These are phyloP conservation scores for Actinia equina DNA, from an alignment of 64 coral and sea anemone genomes.

Conservation along the genomic window DNA sequence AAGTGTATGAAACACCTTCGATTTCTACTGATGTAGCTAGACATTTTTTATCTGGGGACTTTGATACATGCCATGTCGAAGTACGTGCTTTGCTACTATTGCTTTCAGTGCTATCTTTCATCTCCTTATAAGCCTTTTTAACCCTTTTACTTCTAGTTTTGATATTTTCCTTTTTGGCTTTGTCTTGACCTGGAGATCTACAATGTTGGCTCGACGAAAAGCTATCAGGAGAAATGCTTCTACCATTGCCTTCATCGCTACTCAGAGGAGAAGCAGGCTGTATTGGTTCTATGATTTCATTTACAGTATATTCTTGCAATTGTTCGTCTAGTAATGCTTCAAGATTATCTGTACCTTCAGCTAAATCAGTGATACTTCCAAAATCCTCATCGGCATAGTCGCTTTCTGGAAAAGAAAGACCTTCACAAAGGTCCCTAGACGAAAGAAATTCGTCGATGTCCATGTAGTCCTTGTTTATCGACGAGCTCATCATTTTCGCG, in stretches of 20 bases:
- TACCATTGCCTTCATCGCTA: background rate
- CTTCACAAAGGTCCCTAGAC: conserved; percentile 31
- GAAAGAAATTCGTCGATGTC: conserved; percentile 59
- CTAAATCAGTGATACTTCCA: background rate
- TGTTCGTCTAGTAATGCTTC: background rate
- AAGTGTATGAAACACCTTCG: conserved; percentile 9
- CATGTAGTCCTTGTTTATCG: conserved; percentile 58
- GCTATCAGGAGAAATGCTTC: background rate
- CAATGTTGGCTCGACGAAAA: too few relatives aligned
- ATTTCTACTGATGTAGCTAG: conserved; percentile 12
- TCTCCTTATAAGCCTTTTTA: background rate
- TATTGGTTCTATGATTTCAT: background rate
- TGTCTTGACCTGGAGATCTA: background rate
- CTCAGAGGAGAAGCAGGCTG: background rate
- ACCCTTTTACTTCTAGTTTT: background rate
- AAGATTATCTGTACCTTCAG: background rate
- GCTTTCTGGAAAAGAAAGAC: conserved; percentile 35
- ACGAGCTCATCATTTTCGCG: background rate
- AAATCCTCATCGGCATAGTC: conserved; percentile 52
- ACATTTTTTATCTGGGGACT: background rate
- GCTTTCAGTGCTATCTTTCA: background rate
- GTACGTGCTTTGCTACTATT: background rate
- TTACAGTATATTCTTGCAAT: background rate
- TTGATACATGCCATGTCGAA: conserved; percentile 8
- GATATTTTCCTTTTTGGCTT: background rate